phyloP scores from a whole-genome alignment of 1,140 invertebrate genomes.

The Ceratina japonica region DNA sequence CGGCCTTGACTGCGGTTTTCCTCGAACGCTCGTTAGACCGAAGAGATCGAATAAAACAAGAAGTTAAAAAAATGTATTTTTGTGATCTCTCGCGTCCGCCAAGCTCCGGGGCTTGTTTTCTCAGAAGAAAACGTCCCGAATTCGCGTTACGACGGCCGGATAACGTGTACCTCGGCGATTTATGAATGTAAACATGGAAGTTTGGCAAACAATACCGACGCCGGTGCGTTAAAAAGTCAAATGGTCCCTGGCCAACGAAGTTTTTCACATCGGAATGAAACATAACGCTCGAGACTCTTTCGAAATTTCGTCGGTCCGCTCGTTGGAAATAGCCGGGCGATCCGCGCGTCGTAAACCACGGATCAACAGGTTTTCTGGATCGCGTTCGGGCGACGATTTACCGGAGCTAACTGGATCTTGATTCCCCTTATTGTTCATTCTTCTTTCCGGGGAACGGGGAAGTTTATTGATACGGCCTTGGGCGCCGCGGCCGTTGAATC shows the following conservation, averaged over 20 bases:
- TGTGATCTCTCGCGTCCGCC: too few relatives aligned
- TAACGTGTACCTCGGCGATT: background rate
- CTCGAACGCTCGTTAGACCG: too few relatives aligned
- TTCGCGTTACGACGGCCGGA: background rate
- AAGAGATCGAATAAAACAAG: too few relatives aligned
- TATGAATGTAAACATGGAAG: background rate
- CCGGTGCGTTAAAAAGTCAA: background rate
- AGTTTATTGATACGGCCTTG: slow-evolving; percentile 45
- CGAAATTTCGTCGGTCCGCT: too few relatives aligned
- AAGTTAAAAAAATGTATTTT: too few relatives aligned
- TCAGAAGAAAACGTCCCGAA: background rate
- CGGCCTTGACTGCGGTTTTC: too few relatives aligned
- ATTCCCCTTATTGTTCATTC: slow-evolving; percentile 18
- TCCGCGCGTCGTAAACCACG: too few relatives aligned
- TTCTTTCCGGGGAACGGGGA: slow-evolving; percentile 34
- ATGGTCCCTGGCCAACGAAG: background rate
- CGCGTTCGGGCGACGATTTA: background rate
- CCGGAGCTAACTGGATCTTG: slow-evolving; percentile 5
- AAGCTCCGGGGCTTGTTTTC: too few relatives aligned
- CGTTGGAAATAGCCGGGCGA: too few relatives aligned
- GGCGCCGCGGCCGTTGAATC: slow-evolving; percentile 10
- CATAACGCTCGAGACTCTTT: too few relatives aligned
- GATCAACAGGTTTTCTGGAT: too few relatives aligned
- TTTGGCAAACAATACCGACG: background rate
- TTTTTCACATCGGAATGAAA: too few relatives aligned